Base-by-base conservation (phyloP, 2,113 vertebrate genomes). In the Plestiodon gilberti region DNA sequence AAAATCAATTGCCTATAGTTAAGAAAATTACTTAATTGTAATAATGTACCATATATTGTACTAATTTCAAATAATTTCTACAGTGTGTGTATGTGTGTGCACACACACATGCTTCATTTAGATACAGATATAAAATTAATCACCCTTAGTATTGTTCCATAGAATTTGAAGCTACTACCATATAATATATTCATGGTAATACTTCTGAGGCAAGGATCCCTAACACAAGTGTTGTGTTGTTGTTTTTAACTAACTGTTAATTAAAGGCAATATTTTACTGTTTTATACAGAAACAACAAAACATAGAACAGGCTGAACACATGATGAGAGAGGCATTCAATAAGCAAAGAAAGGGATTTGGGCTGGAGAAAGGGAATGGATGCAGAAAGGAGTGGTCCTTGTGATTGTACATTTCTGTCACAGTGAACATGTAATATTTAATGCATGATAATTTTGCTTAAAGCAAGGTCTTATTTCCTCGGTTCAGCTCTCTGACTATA, bases 381-480 rank as follows among this genome's bases (percentile, higher is more conserved):
- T 57, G 3, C 11, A 57, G 55, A 17, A 57, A 57, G 55, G 55
- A 17, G 17, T 57, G 17, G 13, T 57, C 10, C 55, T 57, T 13
- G 55, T 14, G 55, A 57, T 17, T 15, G 55, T 14, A 57, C 55
- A 57, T 15, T 57, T 57, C 55, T 57, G 55, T 57, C 11, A 57
- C 55, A 57, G 55, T 57, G 55, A 57, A 57, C 55, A 57, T 57
- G 17, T 57, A 57, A 57, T 57, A 57, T 17, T 57, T 57, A 57
- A 57, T 90, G 43, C 43, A 48, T 48, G 43, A 48, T 48, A 48
- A 5, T 74, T 87, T 93, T 92, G 91, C 93, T n/a, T 94, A 94
- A 95, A n/a, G n/a, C n/a, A n/a, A 84, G 91, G 91, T 90, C 52
- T 92, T 92, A 91, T 48, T 93, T 93, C 89, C 92, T 89, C 65